These are phyloP conservation scores for Zaprionus tsacasi DNA, from an alignment of 1,140 invertebrate species.

Conservation along the genomic window DNA sequence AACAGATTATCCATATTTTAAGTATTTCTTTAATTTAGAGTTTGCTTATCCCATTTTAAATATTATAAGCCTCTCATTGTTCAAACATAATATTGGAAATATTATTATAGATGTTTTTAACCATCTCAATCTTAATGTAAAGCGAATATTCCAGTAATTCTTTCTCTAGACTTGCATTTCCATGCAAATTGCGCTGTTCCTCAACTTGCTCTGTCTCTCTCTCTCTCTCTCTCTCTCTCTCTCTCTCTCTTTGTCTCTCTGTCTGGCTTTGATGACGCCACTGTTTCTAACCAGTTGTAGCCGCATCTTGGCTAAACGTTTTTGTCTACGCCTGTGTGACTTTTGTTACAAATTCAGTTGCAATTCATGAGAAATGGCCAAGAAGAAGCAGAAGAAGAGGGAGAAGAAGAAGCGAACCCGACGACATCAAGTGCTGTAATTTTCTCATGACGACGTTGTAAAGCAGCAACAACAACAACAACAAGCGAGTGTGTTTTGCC, in stretches of 20 bases:
- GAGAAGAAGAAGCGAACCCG: constrained; percentile 8
- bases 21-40: too few species aligned
- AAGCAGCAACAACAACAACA: constrained; percentile 18
- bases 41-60: neutral
- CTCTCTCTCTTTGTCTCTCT: constrained; percentile 3
- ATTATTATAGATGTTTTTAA: neutral
- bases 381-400: too few species aligned
- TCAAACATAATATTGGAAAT: neutral
- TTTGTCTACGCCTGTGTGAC: constrained; percentile 37
- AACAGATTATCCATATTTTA: too few species aligned
- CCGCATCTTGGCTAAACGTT: constrained; percentile 26
- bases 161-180: neutral
- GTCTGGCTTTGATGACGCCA: constrained; percentile 48
- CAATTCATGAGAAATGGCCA: constrained; percentile 72
- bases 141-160: neutral
- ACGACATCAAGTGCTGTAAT: constrained; percentile 69
- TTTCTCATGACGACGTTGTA: constrained; percentile 65
- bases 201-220: neutral
- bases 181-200: constrained; percentile 17
- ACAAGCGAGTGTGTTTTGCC: constrained; percentile 44
- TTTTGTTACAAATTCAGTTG: constrained; percentile 78
- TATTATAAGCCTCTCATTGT: rapidly evolving
- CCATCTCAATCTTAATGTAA: neutral
- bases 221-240: constrained; percentile 11
- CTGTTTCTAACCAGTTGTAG: constrained; percentile 57